Evolutionary conservation across 2,888 invertebrate genomes (phyloP).

Genomic region (Parnassius mnemosyne): DNA sequence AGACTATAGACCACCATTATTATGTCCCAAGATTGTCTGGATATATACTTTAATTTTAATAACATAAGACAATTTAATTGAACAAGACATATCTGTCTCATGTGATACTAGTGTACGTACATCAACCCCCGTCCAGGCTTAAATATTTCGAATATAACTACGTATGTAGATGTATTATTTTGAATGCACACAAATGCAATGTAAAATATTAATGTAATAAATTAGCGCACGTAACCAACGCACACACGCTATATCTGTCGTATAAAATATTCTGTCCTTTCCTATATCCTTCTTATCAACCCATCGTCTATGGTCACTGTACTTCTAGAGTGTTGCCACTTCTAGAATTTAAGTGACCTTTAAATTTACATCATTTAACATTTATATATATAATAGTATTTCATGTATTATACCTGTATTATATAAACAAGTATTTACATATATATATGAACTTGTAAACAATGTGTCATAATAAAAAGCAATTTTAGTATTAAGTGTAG

Average conservation of each 20-base stretch:
- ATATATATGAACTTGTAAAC: neutral
- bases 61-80: too few species aligned
- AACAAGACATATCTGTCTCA: neutral
- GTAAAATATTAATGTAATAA: neutral
- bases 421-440: neutral
- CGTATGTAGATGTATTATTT: neutral
- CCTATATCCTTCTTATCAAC: neutral
- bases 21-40: neutral
- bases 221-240: neutral
- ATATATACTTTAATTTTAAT: too few species aligned
- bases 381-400: neutral
- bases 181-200: neutral
- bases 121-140: neutral
- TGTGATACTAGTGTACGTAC: conserved; percentile 1
- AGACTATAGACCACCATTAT: neutral
- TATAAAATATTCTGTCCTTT: neutral
- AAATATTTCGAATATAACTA: too few species aligned
- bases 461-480: conserved; percentile 10
- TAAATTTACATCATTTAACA: neutral
- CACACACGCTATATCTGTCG: neutral
- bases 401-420: neutral
- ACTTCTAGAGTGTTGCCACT: neutral
- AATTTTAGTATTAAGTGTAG: neutral
- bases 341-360: neutral
- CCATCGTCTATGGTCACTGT: conserved; percentile 1